phyloP scores from a whole-genome alignment of 2,888 invertebrate genomes.

The Yponomeuta plumbellus region DNA sequence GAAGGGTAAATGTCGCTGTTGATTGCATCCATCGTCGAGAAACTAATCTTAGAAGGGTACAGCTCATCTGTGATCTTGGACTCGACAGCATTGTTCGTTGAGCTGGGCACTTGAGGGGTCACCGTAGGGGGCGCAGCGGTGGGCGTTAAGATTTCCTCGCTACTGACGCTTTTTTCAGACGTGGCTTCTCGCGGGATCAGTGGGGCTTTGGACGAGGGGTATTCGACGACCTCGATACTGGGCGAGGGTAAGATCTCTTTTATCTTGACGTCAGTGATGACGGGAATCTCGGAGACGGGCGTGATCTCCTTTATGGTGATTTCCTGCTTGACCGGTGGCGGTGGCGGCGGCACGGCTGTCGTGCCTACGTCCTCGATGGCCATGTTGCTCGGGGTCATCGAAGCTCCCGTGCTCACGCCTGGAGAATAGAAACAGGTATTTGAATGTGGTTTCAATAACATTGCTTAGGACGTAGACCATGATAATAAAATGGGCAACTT shows the following conservation, averaged over 20 bases:
- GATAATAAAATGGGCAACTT: too few species aligned
- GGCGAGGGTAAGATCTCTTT: constrained; percentile 63
- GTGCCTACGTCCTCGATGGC: constrained; percentile 33
- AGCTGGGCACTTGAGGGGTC: neutral
- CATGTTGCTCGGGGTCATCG: constrained; percentile 38
- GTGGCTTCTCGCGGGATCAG: constrained; percentile 63
- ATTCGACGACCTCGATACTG: constrained; percentile 55
- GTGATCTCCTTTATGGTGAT: constrained; percentile 79
- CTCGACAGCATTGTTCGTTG: constrained; percentile 22
- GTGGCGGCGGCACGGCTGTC: constrained; percentile 33
- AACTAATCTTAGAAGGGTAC: constrained; percentile 58
- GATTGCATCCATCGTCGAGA: constrained; percentile 56
- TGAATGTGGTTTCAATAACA: neutral
- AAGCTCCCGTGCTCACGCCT: constrained; percentile 59
- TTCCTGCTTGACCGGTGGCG: constrained; percentile 50
- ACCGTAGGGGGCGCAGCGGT: neutral
- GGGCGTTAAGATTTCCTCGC: constrained; percentile 21
- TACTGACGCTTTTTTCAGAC: constrained; percentile 41
- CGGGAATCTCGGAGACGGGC: constrained; percentile 69
- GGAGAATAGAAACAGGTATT: constrained; percentile 29
- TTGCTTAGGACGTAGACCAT: too few species aligned
- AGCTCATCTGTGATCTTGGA: constrained; percentile 36
- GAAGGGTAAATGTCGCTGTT: constrained; percentile 52
- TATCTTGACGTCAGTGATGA: constrained; percentile 62
- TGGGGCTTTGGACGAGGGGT: constrained; percentile 63